Evolutionary conservation across 2,797 vertebrate genomes (phyloP), one percentile per base, ranked within the genome.

Genomic region (Smutsia gigantea): DNA sequence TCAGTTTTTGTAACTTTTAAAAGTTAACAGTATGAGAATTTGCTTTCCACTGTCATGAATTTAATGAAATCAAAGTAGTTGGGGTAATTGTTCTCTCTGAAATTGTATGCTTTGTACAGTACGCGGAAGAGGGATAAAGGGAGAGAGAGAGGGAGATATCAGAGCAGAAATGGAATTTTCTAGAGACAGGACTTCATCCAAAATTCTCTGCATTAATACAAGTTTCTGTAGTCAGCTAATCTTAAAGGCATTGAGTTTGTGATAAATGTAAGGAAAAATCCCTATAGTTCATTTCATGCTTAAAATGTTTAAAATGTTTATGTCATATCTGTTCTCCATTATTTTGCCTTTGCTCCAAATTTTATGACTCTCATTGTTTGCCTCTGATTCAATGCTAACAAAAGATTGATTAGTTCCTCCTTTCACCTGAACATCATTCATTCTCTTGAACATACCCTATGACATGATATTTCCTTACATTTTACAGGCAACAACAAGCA

Each of bases 41-140:
- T 87, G 15, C 7, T 55, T 61, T 15, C 42, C 34, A 5, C 27
- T 87, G 9, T 51, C 21, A 42, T 82, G 18, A 64, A 64, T 95
- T 90, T 90, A 92, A 82, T 89, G 37, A 93, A 90, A 85, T 68
- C 71, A 95, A 29, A 77, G 25, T 13, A 66, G 39, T 39, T 27
- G 12, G 23, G 39, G 15, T 59, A 14, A 71, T 61, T 69, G 27
- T 88, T 86, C 37, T 82, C 37, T 83, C 18, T 66, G 42, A 92
- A 91, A 83, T 21, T 49, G 8, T 91, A 1, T 42, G 61, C 12
- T 78, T 90, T 84, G 29, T 71, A 53, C 23, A 64, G 87, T 7
- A 49, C 29, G n/a, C 4, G 4, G 17, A 49, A 57, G 23, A n/a
- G 15, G 18, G 29, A 46, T 13, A 31, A 3, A 57, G 25, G 23